Conservation (phyloP, 2,797 vertebrate species). For the Capromys pilorides region DNA sequence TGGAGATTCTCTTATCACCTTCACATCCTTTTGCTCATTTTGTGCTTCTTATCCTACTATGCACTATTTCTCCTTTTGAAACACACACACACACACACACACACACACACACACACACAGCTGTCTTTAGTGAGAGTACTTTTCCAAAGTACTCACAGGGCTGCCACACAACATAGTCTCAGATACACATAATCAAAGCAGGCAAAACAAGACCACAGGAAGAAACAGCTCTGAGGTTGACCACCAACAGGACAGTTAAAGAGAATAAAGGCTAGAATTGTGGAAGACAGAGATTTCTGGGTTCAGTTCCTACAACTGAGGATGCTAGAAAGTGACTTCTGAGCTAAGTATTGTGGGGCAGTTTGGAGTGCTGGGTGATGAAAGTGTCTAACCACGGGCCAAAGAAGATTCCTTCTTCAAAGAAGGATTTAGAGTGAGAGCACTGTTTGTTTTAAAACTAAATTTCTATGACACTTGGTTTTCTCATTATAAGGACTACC, state of each 20-base stretch:
- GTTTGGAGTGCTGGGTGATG: background rate
- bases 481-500: slow-evolving; percentile 6
- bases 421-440: background rate
- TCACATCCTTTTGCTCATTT: background rate
- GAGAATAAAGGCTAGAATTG: background rate
- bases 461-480: background rate
- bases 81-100: too few species aligned
- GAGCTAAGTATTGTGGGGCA: background rate
- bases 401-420: background rate
- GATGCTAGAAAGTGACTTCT: background rate
- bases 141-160: slow-evolving; percentile 20
- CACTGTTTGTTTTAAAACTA: background rate
- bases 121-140: background rate
- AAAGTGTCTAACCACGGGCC: background rate
- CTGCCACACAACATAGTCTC: slow-evolving; percentile 17
- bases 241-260: background rate
- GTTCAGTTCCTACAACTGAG: background rate
- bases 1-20: background rate
- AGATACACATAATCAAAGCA: background rate
- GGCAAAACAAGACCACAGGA: background rate
- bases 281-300: background rate
- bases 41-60: background rate
- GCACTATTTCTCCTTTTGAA: background rate
- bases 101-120: background rate
- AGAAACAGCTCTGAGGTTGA: background rate